Evolutionary conservation across 1,140 invertebrate species (phyloP), one percentile per base, ranked within the genome.

Genomic region (Campodea augens): DNA sequence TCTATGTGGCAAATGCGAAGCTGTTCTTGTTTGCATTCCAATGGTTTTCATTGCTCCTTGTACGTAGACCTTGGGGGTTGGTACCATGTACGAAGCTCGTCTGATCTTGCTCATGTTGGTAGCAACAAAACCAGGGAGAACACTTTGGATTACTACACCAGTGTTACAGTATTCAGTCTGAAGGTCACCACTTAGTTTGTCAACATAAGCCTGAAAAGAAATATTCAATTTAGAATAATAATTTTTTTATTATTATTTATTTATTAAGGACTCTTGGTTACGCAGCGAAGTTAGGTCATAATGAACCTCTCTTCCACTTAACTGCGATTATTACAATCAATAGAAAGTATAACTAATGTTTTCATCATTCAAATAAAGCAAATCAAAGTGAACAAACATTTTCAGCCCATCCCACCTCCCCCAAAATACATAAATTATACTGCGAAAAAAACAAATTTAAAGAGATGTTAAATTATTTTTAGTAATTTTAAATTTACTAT

Each of bases 81-180:
- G 70, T 27, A 59, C 59, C 41, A 60, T 61, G 4, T 69, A 48
- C 24, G 57, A 59, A 12, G 67, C 51, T 29, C 59, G 63, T 12
- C 58, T 54, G 23, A 71, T 63, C 42, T 61, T 61, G 40, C 63
- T 66, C 65, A 73, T 61, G 43, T 72, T 72, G 0, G 69, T 72
- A 0, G 65, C 60, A 2, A 74, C 71, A 60, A 68, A 72, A 27
- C 59, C 66, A 2, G 71, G 70, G 38, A 66, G 47, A 4, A 72
- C 60, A 54, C 63, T 63, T 61, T 73, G 59, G 27, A 66, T 57
- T 25, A 59, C 62, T 15, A 73, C 61, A 19, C 70, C 69, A 41
- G 59, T 64, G 5, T 50, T 46, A 7, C 43, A 49, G 44, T 69
- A 70, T 50, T 73, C 71, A 4, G 50, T 53, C 7, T 60, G 50